Conservation (phyloP, 35 echinoderm and acorn worm genomes). For the Holothuria glaberrima region DNA sequence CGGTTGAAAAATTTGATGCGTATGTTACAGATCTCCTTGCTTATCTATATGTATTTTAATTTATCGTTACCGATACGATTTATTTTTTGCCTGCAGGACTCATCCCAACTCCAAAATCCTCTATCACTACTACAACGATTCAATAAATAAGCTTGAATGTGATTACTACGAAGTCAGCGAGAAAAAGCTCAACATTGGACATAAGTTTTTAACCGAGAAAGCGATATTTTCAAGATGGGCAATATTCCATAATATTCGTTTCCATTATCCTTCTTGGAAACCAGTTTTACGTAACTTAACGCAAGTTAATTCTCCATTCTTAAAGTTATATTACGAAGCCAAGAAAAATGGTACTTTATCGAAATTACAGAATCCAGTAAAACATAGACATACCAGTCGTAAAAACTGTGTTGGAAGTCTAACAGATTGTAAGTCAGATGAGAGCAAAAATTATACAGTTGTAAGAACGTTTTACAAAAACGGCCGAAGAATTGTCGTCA, state of each 20-base stretch:
- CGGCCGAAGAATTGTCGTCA: slow-evolving; percentile 47
- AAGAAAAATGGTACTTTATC: slow-evolving; percentile 40
- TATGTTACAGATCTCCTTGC: no score
- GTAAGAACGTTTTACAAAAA: slow-evolving; percentile 61
- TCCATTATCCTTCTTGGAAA: slow-evolving; percentile 92
- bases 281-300: slow-evolving; percentile 58
- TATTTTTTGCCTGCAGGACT: slow-evolving; percentile 37
- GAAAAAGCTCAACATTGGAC: slow-evolving; percentile 65
- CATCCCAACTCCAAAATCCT: slow-evolving; percentile 56
- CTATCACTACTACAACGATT: slow-evolving; percentile 79
- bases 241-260: slow-evolving; percentile 71
- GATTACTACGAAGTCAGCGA: slow-evolving; percentile 74
- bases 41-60: no score
- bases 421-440: slow-evolving; percentile 3
- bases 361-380: slow-evolving; percentile 38
- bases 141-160: slow-evolving; percentile 65
- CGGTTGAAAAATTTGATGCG: no score
- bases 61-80: no score
- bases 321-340: slow-evolving; percentile 62
- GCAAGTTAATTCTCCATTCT: slow-evolving; percentile 72
- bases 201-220: slow-evolving; percentile 94
- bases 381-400: not conserved
- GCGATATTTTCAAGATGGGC: slow-evolving; percentile 90
- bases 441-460: slow-evolving; percentile 51
- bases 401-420: slow-evolving; percentile 32